A percentile compares a stretch with the other conserved stretches of the same genome.
Conservation (phyloP, 2,113 vertebrate species). For the Trachemys scripta region DNA sequence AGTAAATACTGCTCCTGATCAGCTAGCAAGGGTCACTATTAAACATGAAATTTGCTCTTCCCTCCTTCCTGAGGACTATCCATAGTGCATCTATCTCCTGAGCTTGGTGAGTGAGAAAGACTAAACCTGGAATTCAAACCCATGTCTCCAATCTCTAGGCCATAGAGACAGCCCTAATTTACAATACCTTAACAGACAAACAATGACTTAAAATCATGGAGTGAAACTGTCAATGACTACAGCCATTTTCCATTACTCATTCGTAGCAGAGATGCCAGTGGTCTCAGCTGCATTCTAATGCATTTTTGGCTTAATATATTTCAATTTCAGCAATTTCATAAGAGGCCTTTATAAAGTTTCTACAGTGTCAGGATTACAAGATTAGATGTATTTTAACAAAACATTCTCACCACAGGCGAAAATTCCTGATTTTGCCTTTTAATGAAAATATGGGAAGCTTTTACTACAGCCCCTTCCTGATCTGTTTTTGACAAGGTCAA, state of each 20-base stretch:
- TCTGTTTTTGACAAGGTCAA: neutral
- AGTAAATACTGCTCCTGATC: neutral
- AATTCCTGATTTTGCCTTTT: neutral
- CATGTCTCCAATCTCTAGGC: neutral
- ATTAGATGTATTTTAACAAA: accelerated
- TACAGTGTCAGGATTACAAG: neutral
- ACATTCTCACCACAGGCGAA: accelerated
- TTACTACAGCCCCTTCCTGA: neutral
- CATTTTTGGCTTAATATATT: accelerated
- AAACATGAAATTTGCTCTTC: neutral
- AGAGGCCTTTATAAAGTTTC: accelerated
- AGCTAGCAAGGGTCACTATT: neutral
- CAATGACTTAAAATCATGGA: neutral
- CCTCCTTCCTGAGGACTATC: neutral
- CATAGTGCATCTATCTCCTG: neutral
- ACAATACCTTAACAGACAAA: neutral
- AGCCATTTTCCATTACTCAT: neutral
- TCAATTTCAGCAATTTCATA: neutral
- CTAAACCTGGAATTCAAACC: neutral
- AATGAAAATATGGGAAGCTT: neutral
- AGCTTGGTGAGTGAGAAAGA: neutral
- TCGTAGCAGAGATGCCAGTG: neutral
- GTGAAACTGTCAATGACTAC: accelerated
- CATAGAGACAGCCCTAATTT: neutral
- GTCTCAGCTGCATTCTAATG: neutral